Evolutionary conservation across 1,140 invertebrate genomes (phyloP).

Genomic region (Procambarus clarkii): DNA sequence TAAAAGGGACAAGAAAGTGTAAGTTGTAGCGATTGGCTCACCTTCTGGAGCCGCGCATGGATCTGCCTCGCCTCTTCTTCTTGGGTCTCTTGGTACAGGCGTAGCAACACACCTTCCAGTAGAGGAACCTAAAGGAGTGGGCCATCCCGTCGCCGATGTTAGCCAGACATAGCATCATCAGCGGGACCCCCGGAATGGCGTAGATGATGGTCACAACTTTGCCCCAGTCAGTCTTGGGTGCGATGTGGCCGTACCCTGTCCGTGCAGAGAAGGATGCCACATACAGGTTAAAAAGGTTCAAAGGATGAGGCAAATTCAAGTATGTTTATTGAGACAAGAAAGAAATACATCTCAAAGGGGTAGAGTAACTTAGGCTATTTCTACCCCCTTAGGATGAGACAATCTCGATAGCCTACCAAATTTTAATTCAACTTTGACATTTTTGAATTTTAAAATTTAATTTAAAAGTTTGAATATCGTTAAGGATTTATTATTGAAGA

Average conservation of each 20-base stretch:
- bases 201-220: constrained; percentile 97
- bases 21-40: neutral
- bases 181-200: constrained; percentile 94
- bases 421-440: too few relatives aligned
- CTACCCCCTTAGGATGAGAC: too few relatives aligned
- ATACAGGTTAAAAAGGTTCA: too few relatives aligned
- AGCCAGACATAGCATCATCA: constrained; percentile 94
- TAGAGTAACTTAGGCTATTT: too few relatives aligned
- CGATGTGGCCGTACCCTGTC: constrained; percentile 95
- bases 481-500: too few relatives aligned
- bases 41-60: constrained; percentile 47
- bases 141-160: constrained; percentile 98
- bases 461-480: too few relatives aligned
- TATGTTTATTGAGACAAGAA: too few relatives aligned
- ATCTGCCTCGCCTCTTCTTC: constrained; percentile 74
- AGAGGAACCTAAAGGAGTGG: constrained; percentile 85
- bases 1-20: neutral
- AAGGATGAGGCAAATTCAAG: too few relatives aligned
- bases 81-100: constrained; percentile 86
- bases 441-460: too few relatives aligned
- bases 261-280: constrained; percentile 44
- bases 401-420: too few relatives aligned
- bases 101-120: constrained; percentile 84
- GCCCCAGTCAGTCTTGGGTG: constrained; percentile 92
- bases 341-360: too few relatives aligned